Evolutionary conservation across 1,140 invertebrate genomes (phyloP), one percentile per base, ranked within the genome.

Genomic region (Tetragonula clypearis): DNA sequence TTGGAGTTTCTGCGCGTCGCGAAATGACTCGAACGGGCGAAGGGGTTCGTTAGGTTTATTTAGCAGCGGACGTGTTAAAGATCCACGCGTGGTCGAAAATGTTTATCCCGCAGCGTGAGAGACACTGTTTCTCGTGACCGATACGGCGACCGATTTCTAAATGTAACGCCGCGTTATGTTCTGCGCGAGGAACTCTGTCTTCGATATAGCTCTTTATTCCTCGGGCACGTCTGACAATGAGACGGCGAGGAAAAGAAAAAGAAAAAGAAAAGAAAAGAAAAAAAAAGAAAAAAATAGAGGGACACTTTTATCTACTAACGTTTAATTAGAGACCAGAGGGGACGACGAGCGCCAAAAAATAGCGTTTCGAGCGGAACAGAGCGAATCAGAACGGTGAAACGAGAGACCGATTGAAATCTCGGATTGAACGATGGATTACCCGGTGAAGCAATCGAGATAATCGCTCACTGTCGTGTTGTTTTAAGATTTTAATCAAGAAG

Each of bases 131-230:
- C 30, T 30, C n/a, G 73, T 41, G 77, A 17, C 26, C 9, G 77
- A 68, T 26, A 55, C 65, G 72, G 23, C n/a, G 53, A n/a, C 53
- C 30, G 30, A 23, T 74, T 66, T 49, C 82, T 53, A 56, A 49
- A 69, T 30, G 60, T 80, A 80, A 68, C 23, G 60, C n/a, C 19
- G n/a, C 19, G 41, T 60, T 49, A 49, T 8, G 41, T 41, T 26
- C 15, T 30, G 53, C 62, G 41, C 26, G 30, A 60, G 23, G 30
- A 15, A 3, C 58, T 66, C n/a, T 58, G 9, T 60, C 60, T 55
- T 66, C 26, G 6, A 65, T 17, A 80, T 84, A 79, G 53, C 49
- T 84, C 30, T 26, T 21, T 62, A 74, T 80, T 80, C 78, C 58
- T 41, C 68, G 23, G 15, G 80, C 56, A 73, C 69, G 53, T 84